Evolutionary conservation across 2,113 vertebrate species (phyloP).

Genomic region (Poeciliopsis retropinna): DNA sequence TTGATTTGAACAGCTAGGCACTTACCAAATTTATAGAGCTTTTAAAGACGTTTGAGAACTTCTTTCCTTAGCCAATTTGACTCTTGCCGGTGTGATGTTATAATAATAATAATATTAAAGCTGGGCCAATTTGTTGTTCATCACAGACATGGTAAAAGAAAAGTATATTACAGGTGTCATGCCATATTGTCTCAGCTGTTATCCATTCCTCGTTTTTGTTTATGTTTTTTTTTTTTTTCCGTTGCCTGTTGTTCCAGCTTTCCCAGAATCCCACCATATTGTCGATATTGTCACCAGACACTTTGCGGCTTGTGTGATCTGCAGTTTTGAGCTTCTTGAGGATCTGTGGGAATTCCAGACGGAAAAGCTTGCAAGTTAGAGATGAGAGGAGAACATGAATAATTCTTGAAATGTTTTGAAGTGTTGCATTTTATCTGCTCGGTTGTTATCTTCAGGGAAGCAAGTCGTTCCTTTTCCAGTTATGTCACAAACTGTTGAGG

Average conservation of each 20-base stretch:
- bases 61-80: no score
- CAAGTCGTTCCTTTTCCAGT: slow-evolving; percentile 32
- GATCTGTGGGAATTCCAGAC: slow-evolving; percentile 42
- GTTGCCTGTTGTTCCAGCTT: slow-evolving; percentile 5
- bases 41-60: background rate
- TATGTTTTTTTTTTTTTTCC: slow-evolving; percentile 14
- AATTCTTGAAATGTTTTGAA: slow-evolving; percentile 54
- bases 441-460: slow-evolving; percentile 35
- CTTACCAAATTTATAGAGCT: background rate
- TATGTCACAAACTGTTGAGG: slow-evolving; percentile 27
- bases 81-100: background rate
- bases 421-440: slow-evolving; percentile 47
- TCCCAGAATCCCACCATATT: slow-evolving; percentile 25
- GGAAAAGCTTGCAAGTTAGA: slow-evolving; percentile 49
- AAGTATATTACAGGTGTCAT: background rate
- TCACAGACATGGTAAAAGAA: background rate
- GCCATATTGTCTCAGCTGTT: slow-evolving; percentile 16
- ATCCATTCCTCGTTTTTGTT: background rate
- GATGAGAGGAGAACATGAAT: slow-evolving; percentile 43
- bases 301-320: slow-evolving; percentile 56
- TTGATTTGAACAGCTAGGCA: background rate
- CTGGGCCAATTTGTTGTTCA: background rate
- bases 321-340: slow-evolving; percentile 29
- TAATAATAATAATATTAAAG: background rate
- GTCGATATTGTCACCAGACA: slow-evolving; percentile 40